Conservation (phyloP, 2,797 vertebrate genomes). For the Merluccius polli region DNA sequence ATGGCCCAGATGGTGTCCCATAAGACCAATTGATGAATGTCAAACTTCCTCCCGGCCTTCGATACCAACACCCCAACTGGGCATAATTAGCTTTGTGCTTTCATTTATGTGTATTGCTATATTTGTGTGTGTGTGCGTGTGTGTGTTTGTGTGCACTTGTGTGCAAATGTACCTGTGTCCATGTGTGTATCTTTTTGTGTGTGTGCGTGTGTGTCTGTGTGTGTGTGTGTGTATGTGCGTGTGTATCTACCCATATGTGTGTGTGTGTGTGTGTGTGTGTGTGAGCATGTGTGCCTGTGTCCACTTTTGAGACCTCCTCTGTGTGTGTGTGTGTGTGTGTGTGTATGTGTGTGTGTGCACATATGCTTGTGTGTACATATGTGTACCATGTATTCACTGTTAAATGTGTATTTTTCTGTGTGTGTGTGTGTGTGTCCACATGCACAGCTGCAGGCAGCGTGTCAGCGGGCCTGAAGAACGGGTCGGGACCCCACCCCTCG, state of each 20-base stretch:
- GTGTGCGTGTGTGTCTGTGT: conserved; percentile 2
- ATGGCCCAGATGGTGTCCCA: too few species aligned
- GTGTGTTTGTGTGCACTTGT: too few species aligned
- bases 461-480: conserved; percentile 46
- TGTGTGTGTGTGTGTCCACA: neutral
- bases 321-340: conserved; percentile 12
- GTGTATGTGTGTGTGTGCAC: neutral
- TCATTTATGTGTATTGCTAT: neutral
- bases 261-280: conserved; percentile 11
- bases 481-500: neutral
- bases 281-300: conserved; percentile 11
- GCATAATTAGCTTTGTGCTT: neutral
- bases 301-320: too few species aligned
- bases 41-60: neutral
- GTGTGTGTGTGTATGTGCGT: conserved; percentile 8
- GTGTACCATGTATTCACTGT: neutral
- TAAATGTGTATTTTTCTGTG: conserved; percentile 1
- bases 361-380: conserved; percentile 2
- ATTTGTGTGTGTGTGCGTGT: neutral
- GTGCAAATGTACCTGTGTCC: too few species aligned
- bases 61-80: too few species aligned
- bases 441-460: conserved; percentile 61
- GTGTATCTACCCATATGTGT: conserved; percentile 10
- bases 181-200: neutral
- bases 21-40: neutral